Base-by-base conservation (phyloP, 2,797 vertebrate species). In the Galaxias olidus region DNA sequence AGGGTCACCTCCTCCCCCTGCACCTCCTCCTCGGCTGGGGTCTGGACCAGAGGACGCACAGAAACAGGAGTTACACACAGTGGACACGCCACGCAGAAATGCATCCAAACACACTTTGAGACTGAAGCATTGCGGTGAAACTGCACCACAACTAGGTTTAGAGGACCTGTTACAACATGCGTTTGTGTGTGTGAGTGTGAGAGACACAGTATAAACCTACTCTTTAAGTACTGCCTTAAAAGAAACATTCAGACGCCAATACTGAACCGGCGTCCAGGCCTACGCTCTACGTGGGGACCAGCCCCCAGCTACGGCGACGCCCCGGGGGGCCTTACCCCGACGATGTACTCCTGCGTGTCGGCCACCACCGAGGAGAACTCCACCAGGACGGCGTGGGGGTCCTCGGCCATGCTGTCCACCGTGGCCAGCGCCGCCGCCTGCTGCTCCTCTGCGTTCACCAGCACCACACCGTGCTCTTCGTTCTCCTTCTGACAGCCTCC, bases 321-420 rank as follows among this genome's bases (percentile, higher is more conserved):
- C 30, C 30, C 30, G 11, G 14, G 11, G 14, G 14, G 41, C 60
- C 74, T 79, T 81, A 99, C 97, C 93, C 97, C 93, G 4, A 99
- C 97, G 74, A 99, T 99, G 76, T 99, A 99, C 71, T 99, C 98
- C 87, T 99, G 98, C 14, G 98, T 99, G 77, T 99, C 95, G 0
- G 98, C 97, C 84, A 99, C 98, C 77, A 99, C 92, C 0, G 98
- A 99, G 0, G 98, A 99, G 54, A 99, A 99, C 85, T 99, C 98
- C 10, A 99, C 98, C 83, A 99, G 80, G 17, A 99, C 93, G 0
- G 96, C 94, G 8, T 98, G 96, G 3, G 97, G 95, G 66, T 99
- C 96, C 5, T 98, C 96, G 0, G 94, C 85, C 3, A 96, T 89
- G 4, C 97, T 91, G 0, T 94, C 77, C 0, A 94, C 86, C 10